These are phyloP conservation scores for Oreochromis aureus DNA, from an alignment of 2,113 vertebrate species.

Conservation along the genomic window DNA sequence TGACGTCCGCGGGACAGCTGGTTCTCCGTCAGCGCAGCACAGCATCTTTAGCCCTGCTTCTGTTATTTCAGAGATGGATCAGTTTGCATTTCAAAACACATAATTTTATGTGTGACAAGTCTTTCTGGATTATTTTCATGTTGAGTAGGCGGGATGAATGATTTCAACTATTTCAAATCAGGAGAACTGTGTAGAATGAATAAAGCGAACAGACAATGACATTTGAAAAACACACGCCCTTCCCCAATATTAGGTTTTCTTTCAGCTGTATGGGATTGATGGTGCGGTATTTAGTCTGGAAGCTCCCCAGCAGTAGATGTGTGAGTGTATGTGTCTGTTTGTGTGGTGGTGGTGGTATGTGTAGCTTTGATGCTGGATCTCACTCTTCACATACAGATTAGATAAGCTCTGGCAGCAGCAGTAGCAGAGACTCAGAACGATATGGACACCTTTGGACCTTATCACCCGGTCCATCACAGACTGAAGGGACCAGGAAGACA, in stretches of 20 bases:
- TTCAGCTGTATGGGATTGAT: not conserved
- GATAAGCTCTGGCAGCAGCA: constrained; percentile 46
- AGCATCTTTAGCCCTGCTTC: not conserved
- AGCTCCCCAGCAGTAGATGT: not conserved
- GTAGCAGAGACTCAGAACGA: constrained; percentile 36
- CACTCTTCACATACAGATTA: constrained; percentile 62
- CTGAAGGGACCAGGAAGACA: constrained; percentile 50
- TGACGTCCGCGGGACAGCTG: not conserved
- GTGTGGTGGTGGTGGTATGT: constrained; percentile 15
- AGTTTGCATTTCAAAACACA: not conserved
- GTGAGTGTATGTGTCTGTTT: not conserved
- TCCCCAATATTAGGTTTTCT: not conserved
- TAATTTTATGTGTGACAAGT: not conserved
- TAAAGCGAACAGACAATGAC: not conserved
- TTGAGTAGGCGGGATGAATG: not conserved
- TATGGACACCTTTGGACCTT: constrained; percentile 56
- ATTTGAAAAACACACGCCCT: not conserved
- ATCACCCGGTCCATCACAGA: constrained; percentile 49
- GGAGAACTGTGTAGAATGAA: not conserved
- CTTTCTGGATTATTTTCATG: not conserved
- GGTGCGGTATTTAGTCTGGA: not conserved
- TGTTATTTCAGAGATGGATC: not conserved
- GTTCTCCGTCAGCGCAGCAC: not conserved
- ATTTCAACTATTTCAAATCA: not conserved
- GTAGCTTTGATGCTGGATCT: constrained; percentile 61